phyloP scores from a whole-genome alignment of 2,797 vertebrate species.

The Microctenopoma stevenorrisi region DNA sequence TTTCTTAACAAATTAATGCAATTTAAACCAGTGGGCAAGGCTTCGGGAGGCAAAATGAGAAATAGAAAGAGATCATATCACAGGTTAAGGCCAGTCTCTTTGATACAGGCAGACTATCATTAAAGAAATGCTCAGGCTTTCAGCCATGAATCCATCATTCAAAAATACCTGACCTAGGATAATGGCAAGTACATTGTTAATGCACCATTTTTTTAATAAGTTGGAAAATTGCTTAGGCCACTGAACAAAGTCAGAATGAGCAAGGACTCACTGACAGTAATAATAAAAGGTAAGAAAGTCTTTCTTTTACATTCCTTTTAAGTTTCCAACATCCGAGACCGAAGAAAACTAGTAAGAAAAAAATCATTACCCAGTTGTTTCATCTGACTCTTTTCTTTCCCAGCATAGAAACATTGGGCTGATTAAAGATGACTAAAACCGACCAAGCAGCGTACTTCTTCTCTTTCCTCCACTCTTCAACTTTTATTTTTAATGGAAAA shows the following conservation, averaged over 20 bases:
- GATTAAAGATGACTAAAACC: slow-evolving; percentile 86
- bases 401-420: slow-evolving; percentile 77
- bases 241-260: slow-evolving; percentile 78
- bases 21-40: slow-evolving; percentile 42
- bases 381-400: slow-evolving; percentile 81
- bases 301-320: slow-evolving; percentile 82
- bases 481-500: slow-evolving; percentile 90
- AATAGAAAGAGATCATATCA: slow-evolving; percentile 72
- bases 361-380: slow-evolving; percentile 82
- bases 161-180: slow-evolving; percentile 75
- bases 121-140: slow-evolving; percentile 74
- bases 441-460: slow-evolving; percentile 57
- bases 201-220: slow-evolving; percentile 83
- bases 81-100: slow-evolving; percentile 74
- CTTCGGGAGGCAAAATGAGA: slow-evolving; percentile 61
- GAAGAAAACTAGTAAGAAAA: slow-evolving; percentile 75
- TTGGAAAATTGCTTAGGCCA: slow-evolving; percentile 81
- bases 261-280: slow-evolving; percentile 74
- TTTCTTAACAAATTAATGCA: slow-evolving; percentile 60
- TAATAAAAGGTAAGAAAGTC: slow-evolving; percentile 81
- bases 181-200: slow-evolving; percentile 82
- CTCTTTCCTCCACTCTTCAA: slow-evolving; percentile 79
- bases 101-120: slow-evolving; percentile 77
- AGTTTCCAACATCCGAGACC: slow-evolving; percentile 80
- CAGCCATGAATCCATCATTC: slow-evolving; percentile 73